phyloP scores from a whole-genome alignment of 64 coral and sea anemone genomes.

The Actinia tenebrosa region DNA sequence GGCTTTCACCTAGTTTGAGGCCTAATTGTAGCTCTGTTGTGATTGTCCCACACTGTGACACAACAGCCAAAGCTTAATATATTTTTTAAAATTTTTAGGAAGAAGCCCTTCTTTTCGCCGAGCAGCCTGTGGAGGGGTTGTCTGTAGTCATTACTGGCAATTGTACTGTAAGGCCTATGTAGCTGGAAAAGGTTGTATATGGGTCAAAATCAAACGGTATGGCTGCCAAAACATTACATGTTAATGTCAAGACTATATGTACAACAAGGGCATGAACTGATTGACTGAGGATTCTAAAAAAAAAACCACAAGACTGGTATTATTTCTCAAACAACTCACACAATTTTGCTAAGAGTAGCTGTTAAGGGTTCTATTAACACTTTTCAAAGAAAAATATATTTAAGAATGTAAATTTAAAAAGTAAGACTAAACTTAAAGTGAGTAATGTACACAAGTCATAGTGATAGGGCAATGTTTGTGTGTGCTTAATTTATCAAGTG shows the following conservation, averaged over 20 bases:
- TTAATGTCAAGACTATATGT: neutral
- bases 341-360: neutral
- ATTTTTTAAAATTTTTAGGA: neutral
- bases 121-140: neutral
- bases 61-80: neutral
- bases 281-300: neutral
- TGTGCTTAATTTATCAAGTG: too few relatives aligned
- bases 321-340: neutral
- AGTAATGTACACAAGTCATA: too few relatives aligned
- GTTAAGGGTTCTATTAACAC: neutral
- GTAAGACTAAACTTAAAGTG: too few relatives aligned
- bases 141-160: conserved; percentile 9
- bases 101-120: neutral
- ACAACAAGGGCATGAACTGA: neutral
- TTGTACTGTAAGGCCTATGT: neutral
- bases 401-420: neutral
- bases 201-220: neutral
- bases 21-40: too few relatives aligned
- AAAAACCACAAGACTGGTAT: neutral
- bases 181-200: conserved; percentile 5
- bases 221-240: neutral
- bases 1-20: too few relatives aligned
- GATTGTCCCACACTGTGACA: too few relatives aligned
- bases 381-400: neutral
- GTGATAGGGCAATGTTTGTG: too few relatives aligned